These are phyloP conservation scores for Gavia stellata DNA, from an alignment of 2,113 vertebrate species.

Conservation along the genomic window DNA sequence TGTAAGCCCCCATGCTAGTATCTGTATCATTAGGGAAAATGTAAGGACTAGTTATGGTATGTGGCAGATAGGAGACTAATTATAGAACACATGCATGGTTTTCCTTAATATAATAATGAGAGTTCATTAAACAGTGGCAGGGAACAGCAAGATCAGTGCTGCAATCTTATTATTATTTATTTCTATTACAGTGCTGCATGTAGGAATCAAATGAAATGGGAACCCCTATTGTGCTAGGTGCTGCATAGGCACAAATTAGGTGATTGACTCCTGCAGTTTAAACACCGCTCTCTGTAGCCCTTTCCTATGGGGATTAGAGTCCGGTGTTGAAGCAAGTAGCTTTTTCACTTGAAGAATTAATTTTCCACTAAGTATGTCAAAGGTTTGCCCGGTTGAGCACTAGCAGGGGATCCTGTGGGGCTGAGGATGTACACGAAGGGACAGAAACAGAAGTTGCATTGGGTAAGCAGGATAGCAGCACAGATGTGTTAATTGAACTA, in stretches of 20 bases:
- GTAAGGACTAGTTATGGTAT: not conserved
- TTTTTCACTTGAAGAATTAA: not conserved
- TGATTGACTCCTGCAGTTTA: not conserved
- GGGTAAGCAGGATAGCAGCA: not conserved
- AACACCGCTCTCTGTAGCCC: not conserved
- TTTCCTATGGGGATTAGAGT: not conserved
- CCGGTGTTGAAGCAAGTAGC: not conserved
- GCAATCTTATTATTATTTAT: conserved; percentile 32
- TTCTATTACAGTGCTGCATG: not conserved
- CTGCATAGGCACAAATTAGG: not conserved
- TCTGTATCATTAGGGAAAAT: not conserved
- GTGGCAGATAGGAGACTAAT: conserved; percentile 12
- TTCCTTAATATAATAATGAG: conserved; percentile 25
- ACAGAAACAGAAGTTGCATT: not conserved
- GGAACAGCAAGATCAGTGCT: not conserved
- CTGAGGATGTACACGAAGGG: not conserved
- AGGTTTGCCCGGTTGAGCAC: not conserved
- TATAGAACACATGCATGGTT: conserved; percentile 2
- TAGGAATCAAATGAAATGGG: not conserved
- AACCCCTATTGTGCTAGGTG: not conserved
- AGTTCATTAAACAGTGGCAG: conserved; percentile 2
- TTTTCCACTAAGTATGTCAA: not conserved
- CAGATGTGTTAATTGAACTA: not conserved
- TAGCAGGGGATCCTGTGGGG: not conserved
- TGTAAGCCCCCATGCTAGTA: not conserved